phyloP scores from a whole-genome alignment of 2,888 invertebrate species.

The Amaurobius ferox region DNA sequence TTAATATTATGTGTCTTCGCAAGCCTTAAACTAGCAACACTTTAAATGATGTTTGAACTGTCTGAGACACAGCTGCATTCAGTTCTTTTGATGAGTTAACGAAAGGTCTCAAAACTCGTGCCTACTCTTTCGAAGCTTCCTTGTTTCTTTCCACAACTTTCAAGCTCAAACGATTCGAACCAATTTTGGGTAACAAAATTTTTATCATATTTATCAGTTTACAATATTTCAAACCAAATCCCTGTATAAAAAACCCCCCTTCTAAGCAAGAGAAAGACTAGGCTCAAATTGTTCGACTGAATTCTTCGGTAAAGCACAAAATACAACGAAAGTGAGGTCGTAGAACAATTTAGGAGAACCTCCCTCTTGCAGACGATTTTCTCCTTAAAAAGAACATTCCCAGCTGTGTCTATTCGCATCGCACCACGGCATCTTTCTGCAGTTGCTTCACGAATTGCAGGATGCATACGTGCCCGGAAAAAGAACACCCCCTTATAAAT shows the following conservation, averaged over 20 bases:
- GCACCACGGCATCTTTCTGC: conserved; percentile 50
- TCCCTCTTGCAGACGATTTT: conserved; percentile 61
- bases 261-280: conserved; percentile 39
- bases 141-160: not conserved
- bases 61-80: too few relatives aligned
- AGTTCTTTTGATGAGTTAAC: too few relatives aligned
- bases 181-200: not conserved
- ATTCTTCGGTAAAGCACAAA: conserved; percentile 6
- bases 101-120: too few relatives aligned
- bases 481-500: conserved; percentile 57
- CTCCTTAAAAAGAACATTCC: conserved; percentile 66
- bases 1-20: too few relatives aligned
- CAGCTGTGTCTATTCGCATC: conserved; percentile 70
- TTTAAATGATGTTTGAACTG: too few relatives aligned
- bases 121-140: not conserved
- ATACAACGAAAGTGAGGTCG: conserved; percentile 11
- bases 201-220: not conserved
- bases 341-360: conserved; percentile 62
- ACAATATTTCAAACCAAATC: conserved; percentile 58
- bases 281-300: conserved; percentile 49
- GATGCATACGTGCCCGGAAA: conserved; percentile 58
- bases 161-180: not conserved
- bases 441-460: conserved; percentile 60
- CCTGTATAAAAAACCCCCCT: conserved; percentile 30
- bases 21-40: too few relatives aligned